Evolutionary conservation across 1,140 invertebrate species (phyloP).

Genomic region (Mercenaria mercenaria): DNA sequence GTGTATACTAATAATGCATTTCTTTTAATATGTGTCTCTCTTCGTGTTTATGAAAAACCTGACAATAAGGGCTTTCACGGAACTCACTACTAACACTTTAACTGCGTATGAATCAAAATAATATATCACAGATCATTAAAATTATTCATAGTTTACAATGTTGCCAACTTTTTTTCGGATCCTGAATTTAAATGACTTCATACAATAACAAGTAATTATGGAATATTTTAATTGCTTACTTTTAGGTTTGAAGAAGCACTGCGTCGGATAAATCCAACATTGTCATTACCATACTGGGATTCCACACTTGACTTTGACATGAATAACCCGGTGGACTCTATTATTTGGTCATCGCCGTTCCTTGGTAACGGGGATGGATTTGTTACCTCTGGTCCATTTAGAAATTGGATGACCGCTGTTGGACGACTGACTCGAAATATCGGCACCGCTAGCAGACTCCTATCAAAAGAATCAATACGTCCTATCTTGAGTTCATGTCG

Average conservation of each 20-base stretch:
- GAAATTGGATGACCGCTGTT: conserved; percentile 67
- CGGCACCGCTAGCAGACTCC: neutral
- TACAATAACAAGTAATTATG: too few relatives aligned
- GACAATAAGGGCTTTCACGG: too few relatives aligned
- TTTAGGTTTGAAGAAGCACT: conserved; percentile 75
- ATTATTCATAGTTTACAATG: too few relatives aligned
- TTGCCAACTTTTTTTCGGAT: too few relatives aligned
- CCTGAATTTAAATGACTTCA: too few relatives aligned
- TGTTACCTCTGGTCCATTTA: conserved; percentile 84
- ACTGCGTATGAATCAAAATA: too few relatives aligned
- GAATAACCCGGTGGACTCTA: conserved; percentile 80
- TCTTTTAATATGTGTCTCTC: too few relatives aligned
- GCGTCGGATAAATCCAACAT: conserved; percentile 59
- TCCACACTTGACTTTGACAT: conserved; percentile 82
- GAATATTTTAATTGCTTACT: too few relatives aligned
- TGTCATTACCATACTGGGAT: conserved; percentile 86
- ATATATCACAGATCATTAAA: too few relatives aligned
- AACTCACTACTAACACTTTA: too few relatives aligned
- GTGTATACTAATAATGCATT: too few relatives aligned
- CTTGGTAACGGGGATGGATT: conserved; percentile 84
- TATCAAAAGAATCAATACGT: neutral
- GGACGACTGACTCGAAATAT: conserved; percentile 61
- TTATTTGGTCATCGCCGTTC: conserved; percentile 82
- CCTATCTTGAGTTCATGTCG: conserved; percentile 23
- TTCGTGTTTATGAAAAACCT: too few relatives aligned